Evolutionary conservation across 2,113 vertebrate species (phyloP).

Genomic region (Nesogale talazaci): DNA sequence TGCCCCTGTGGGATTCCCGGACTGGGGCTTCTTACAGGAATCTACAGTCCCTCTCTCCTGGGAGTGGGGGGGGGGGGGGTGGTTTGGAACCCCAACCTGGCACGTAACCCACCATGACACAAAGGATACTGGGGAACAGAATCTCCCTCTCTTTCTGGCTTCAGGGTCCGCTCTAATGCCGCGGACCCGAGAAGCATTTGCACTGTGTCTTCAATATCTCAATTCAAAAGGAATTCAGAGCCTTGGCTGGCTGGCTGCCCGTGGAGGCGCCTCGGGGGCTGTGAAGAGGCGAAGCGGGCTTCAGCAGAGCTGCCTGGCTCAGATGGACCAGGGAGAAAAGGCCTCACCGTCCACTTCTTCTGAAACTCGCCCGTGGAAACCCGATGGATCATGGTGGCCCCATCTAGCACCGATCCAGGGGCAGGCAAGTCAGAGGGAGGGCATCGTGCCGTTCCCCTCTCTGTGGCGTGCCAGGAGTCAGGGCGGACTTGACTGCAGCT

Average conservation of each 20-base stretch:
- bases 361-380: not conserved
- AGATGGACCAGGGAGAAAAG: not conserved
- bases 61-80: no score
- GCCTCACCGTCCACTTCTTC: not conserved
- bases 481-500: not conserved
- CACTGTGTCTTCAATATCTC: not conserved
- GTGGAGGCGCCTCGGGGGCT: not conserved
- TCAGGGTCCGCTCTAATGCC: not conserved
- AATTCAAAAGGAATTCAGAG: not conserved
- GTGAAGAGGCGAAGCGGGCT: not conserved
- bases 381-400: not conserved
- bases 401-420: not conserved
- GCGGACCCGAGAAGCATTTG: not conserved
- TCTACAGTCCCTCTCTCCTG: no score
- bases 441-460: not conserved
- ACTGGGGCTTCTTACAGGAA: no score
- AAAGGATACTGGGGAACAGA: no score
- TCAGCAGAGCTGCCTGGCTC: not conserved
- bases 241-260: not conserved
- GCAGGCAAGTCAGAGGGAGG: no score
- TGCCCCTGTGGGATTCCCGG: no score
- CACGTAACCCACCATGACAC: no score
- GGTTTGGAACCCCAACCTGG: no score
- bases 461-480: not conserved
- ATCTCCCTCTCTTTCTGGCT: no score